A percentile compares a stretch with the other conserved stretches of the same genome.
phyloP scores from a whole-genome alignment of 1,140 invertebrate genomes.

The Druon quercuslanigerum region DNA sequence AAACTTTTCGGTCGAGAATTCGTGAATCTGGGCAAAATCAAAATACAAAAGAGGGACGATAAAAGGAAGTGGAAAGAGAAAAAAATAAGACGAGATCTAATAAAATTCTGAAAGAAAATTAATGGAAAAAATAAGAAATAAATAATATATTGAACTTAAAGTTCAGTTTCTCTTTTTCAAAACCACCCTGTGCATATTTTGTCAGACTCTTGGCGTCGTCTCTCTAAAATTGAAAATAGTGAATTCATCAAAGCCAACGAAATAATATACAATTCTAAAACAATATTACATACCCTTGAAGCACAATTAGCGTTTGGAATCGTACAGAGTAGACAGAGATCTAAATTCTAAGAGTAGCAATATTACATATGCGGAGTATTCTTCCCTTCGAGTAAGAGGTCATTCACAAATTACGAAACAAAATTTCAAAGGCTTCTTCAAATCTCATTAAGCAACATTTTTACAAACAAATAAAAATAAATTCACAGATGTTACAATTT shows the following conservation, averaged over 20 bases:
- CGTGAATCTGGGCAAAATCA: not conserved
- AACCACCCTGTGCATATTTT: constrained; percentile 19
- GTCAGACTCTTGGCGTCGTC: constrained; percentile 16
- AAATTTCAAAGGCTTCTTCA: no score
- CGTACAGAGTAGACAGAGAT: constrained; percentile 13
- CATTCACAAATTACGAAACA: no score
- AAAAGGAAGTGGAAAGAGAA: not conserved
- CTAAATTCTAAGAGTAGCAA: constrained; percentile 29
- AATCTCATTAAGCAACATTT: no score
- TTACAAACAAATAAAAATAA: no score
- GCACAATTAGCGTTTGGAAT: constrained; percentile 14
- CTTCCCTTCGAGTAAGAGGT: not conserved
- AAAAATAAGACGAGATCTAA: not conserved
- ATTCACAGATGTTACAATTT: no score
- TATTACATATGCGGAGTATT: constrained; percentile 9
- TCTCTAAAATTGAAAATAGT: constrained; percentile 12
- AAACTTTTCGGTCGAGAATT: not conserved
- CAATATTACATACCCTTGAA: constrained; percentile 37
- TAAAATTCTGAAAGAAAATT: not conserved
- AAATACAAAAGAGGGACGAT: not conserved
- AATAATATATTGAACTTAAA: constrained; percentile 11
- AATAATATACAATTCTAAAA: constrained; percentile 20
- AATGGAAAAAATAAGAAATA: not conserved
- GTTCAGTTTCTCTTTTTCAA: not conserved
- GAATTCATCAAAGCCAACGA: constrained; percentile 24